A percentile compares a stretch with the other conserved stretches of the same genome.
phyloP scores from a whole-genome alignment of 2,888 invertebrate species.

The Agrochola litura region DNA sequence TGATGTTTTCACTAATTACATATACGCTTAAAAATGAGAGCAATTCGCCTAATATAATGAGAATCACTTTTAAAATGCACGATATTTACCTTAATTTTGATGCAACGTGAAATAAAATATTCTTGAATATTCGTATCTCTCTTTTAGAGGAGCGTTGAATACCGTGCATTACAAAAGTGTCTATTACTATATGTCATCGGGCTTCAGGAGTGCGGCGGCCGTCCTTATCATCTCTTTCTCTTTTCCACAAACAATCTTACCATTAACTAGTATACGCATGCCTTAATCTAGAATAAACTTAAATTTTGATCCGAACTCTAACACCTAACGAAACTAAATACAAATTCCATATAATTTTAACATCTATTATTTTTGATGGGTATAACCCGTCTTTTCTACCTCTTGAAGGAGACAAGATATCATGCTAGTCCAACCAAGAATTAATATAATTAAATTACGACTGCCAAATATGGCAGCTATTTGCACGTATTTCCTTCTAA shows the following conservation, averaged over 20 bases:
- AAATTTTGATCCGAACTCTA: slow-evolving; percentile 66
- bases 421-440: slow-evolving; percentile 24
- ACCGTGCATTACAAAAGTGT: slow-evolving; percentile 50
- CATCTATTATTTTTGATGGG: slow-evolving; percentile 33
- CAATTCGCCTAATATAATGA: slow-evolving; percentile 62
- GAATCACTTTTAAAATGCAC: slow-evolving; percentile 53
- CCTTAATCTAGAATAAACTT: slow-evolving; percentile 61
- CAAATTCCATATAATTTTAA: slow-evolving; percentile 39
- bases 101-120: not conserved
- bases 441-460: not conserved
- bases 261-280: slow-evolving; percentile 63
- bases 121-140: too few relatives aligned
- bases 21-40: slow-evolving; percentile 64
- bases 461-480: slow-evolving; percentile 24
- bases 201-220: slow-evolving; percentile 68
- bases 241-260: slow-evolving; percentile 55
- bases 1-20: slow-evolving; percentile 57
- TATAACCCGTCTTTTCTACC: slow-evolving; percentile 38
- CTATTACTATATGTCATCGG: slow-evolving; percentile 23
- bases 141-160: not conserved
- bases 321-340: slow-evolving; percentile 56
- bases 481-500: slow-evolving; percentile 4
- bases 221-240: slow-evolving; percentile 56
- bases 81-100: slow-evolving; percentile 21
- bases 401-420: slow-evolving; percentile 29